Percentiles rank a stretch among this genome's conserved stretches.
Conservation (phyloP, 2,113 vertebrate genomes). For the Pomatostomus ruficeps region DNA sequence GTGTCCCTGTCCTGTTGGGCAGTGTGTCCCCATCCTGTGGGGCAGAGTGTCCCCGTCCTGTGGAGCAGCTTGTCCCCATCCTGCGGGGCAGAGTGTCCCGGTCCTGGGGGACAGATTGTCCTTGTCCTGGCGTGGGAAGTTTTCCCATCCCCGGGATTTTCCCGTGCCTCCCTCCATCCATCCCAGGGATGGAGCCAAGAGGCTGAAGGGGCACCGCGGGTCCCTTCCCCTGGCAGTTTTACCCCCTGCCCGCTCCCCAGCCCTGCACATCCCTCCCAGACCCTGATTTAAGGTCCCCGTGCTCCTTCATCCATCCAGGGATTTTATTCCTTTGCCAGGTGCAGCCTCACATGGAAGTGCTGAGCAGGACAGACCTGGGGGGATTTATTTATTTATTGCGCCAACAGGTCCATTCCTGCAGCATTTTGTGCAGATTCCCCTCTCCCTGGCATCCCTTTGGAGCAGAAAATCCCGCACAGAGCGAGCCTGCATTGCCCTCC, state of each 20-base stretch:
- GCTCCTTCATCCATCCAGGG: conserved; percentile 5
- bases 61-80: too few species aligned
- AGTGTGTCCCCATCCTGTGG: too few species aligned
- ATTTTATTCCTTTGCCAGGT: conserved; percentile 57
- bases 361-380: not conserved
- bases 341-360: not conserved
- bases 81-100: too few species aligned
- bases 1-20: too few species aligned
- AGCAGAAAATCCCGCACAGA: too few species aligned
- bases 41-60: too few species aligned
- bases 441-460: not conserved
- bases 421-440: not conserved
- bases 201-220: not conserved
- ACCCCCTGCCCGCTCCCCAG: not conserved
- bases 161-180: not conserved
- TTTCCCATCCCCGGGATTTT: not conserved
- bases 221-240: not conserved
- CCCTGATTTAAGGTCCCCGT: not conserved
- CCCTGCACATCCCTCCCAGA: not conserved
- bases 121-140: not conserved
- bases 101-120: too few species aligned
- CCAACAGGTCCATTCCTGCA: not conserved
- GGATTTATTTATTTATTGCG: conserved; percentile 56
- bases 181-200: rapidly evolving
- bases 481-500: conserved; percentile 81